Conservation (phyloP, 2,797 vertebrate genomes). For the Podarcis siculus region DNA sequence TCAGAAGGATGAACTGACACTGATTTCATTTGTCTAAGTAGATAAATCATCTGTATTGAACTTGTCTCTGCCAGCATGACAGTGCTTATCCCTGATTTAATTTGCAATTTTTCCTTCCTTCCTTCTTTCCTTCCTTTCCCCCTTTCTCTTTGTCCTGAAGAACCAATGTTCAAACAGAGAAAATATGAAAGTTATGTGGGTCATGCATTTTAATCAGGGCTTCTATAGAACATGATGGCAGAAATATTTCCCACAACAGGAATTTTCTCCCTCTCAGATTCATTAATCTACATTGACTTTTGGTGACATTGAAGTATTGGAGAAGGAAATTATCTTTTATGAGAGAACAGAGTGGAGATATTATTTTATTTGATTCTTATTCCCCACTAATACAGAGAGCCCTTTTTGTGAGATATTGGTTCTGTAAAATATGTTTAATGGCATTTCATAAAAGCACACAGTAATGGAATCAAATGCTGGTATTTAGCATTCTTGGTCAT, state of each 20-base stretch:
- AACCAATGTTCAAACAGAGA: conserved; percentile 76
- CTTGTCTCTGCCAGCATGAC: conserved; percentile 80
- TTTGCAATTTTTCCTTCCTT: conserved; percentile 72
- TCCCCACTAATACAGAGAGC: conserved; percentile 7
- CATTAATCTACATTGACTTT: conserved; percentile 56
- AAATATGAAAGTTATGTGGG: conserved; percentile 79
- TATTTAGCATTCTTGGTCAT: conserved; percentile 4
- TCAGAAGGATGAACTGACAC: conserved; percentile 79
- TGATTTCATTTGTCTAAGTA: conserved; percentile 89
- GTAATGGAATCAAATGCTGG: background rate
- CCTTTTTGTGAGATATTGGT: conserved; percentile 22
- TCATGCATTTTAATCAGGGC: conserved; percentile 81
- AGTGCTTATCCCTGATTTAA: conserved; percentile 84
- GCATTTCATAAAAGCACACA: conserved; percentile 19
- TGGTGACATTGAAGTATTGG: conserved; percentile 52
- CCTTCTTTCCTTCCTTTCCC: conserved; percentile 27
- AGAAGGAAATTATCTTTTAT: conserved; percentile 49
- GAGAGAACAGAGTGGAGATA: conserved; percentile 25
- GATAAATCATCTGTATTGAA: conserved; percentile 87
- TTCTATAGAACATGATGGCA: conserved; percentile 49
- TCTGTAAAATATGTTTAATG: conserved; percentile 33
- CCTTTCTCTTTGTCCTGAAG: conserved; percentile 58
- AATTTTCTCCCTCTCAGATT: conserved; percentile 40
- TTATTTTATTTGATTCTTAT: conserved; percentile 47
- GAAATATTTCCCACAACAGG: conserved; percentile 52